Percentiles rank a stretch among this genome's conserved stretches.
phyloP scores from a whole-genome alignment of 2,113 vertebrate species.

The Silurus asotus region DNA sequence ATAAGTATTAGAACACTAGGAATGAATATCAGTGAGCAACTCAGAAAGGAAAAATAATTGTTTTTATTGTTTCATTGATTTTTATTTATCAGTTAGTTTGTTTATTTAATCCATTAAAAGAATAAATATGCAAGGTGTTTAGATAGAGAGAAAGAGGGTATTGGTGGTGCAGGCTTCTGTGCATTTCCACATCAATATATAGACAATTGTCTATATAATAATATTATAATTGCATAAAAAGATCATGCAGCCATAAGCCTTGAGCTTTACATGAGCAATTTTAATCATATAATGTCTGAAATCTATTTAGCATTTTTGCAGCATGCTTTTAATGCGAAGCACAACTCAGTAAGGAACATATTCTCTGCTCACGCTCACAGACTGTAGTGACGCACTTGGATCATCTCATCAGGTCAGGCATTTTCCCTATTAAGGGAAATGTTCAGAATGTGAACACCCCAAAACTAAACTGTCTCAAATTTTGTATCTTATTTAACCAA shows the following conservation, averaged over 20 bases:
- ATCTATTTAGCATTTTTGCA: neutral
- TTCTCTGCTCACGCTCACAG: neutral
- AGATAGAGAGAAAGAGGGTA: neutral
- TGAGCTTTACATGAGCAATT: neutral
- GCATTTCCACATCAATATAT: neutral
- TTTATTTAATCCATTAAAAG: neutral
- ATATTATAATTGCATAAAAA: neutral
- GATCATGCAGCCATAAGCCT: neutral
- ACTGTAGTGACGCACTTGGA: slow-evolving; percentile 18
- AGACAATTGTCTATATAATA: neutral
- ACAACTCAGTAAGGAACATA: neutral
- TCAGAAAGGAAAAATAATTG: neutral
- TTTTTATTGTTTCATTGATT: neutral
- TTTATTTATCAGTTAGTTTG: no score
- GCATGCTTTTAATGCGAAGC: neutral
- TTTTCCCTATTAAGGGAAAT: slow-evolving; percentile 42
- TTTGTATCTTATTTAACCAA: slow-evolving; percentile 26
- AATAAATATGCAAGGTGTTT: neutral
- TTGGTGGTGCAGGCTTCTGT: neutral
- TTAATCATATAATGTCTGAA: neutral
- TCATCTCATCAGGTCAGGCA: slow-evolving; percentile 12
- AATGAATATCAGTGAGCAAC: neutral
- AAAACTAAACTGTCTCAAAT: slow-evolving; percentile 30
- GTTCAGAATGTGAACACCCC: slow-evolving; percentile 42
- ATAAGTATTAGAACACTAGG: neutral